Conservation (phyloP, 2,113 vertebrate genomes). For the Daubentonia madagascariensis region DNA sequence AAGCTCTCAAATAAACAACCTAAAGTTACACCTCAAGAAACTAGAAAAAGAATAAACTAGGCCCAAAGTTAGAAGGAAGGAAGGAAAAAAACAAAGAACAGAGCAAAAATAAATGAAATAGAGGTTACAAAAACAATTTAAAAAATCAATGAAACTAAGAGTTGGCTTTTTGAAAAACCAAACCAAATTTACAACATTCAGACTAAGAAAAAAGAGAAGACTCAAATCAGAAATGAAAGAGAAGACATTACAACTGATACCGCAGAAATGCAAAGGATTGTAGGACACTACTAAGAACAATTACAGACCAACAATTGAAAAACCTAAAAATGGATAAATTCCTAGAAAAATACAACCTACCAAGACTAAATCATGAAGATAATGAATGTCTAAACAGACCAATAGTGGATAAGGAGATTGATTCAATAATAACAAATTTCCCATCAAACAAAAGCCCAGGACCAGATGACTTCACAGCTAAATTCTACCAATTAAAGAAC, state of each 20-base stretch:
- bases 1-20: not conserved
- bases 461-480: not conserved
- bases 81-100: not conserved
- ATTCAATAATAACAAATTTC: not conserved
- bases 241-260: not conserved
- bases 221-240: not conserved
- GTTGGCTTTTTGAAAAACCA: not conserved
- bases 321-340: not conserved
- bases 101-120: not conserved
- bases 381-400: not conserved
- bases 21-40: not conserved
- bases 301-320: not conserved
- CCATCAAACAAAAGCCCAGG: not conserved
- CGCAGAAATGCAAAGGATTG: not conserved
- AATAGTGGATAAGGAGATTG: not conserved
- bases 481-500: not conserved
- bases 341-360: not conserved
- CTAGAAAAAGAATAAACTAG: not conserved
- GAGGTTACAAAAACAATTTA: not conserved
- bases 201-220: not conserved
- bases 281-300: not conserved
- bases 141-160: not conserved
- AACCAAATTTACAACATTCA: not conserved
- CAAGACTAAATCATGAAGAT: not conserved
- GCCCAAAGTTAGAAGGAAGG: not conserved